phyloP scores from a whole-genome alignment of 2,113 vertebrate genomes.

The Melanocharis versteri region DNA sequence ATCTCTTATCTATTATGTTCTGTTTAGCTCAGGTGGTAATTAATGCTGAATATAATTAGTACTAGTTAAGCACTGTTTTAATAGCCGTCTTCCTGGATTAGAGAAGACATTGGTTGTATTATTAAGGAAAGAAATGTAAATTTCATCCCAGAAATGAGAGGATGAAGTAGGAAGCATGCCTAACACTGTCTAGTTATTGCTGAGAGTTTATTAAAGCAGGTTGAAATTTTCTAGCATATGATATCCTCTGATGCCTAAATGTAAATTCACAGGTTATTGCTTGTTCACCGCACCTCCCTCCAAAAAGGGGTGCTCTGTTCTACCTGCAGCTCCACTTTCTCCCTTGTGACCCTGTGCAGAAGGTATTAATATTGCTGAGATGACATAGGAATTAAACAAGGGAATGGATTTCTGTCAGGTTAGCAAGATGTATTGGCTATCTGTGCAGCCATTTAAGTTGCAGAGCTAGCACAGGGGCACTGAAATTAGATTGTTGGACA shows the following conservation, averaged over 20 bases:
- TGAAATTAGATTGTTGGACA: constrained; percentile 25
- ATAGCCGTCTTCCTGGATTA: background rate
- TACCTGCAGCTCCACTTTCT: background rate
- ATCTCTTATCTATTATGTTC: background rate
- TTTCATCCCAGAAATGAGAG: background rate
- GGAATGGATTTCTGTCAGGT: constrained; percentile 43
- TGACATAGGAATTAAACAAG: constrained; percentile 26
- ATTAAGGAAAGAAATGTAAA: background rate
- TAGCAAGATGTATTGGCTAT: background rate
- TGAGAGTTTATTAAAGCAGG: background rate
- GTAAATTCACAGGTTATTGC: background rate
- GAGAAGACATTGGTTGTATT: background rate
- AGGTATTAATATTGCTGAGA: background rate
- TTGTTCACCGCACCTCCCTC: background rate
- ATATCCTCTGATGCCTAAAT: background rate
- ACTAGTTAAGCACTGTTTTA: background rate
- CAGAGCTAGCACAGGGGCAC: background rate
- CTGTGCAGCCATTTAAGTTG: background rate
- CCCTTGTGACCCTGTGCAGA: background rate
- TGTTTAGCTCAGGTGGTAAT: background rate
- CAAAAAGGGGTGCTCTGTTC: background rate
- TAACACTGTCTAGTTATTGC: background rate
- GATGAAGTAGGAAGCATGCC: background rate
- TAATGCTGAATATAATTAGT: background rate
- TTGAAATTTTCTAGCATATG: background rate